Conservation (phyloP, 2,888 invertebrate genomes). For the Drosophila neotestacea region DNA sequence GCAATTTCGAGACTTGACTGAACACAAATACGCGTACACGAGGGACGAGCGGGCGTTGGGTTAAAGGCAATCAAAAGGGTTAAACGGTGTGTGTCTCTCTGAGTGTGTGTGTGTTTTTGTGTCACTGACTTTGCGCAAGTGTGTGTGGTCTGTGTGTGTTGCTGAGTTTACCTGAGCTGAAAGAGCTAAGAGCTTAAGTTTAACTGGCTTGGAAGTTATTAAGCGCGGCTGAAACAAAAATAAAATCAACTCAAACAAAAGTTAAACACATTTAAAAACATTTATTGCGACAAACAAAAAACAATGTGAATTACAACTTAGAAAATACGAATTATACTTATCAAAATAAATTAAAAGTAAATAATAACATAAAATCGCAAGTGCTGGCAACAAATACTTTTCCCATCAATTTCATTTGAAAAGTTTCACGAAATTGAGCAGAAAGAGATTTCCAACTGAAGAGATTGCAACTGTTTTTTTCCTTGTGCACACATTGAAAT, state of each 20-base stretch:
- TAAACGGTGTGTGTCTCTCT: slow-evolving; percentile 8
- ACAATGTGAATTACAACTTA: slow-evolving; percentile 28
- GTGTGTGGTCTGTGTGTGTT: slow-evolving; percentile 13
- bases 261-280: slow-evolving; percentile 24
- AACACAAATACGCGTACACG: slow-evolving; percentile 42
- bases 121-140: slow-evolving; percentile 3
- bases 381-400: slow-evolving; percentile 51
- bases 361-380: slow-evolving; percentile 46
- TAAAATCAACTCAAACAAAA: slow-evolving; percentile 12
- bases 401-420: slow-evolving; percentile 28
- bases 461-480: slow-evolving; percentile 42
- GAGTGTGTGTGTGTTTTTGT: slow-evolving; percentile 4
- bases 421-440: slow-evolving; percentile 20
- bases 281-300: slow-evolving; percentile 52
- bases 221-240: slow-evolving; percentile 53
- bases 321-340: slow-evolving; percentile 26
- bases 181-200: slow-evolving; percentile 54
- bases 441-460: slow-evolving; percentile 39
- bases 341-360: slow-evolving; percentile 44
- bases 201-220: slow-evolving; percentile 77
- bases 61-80: slow-evolving; percentile 12
- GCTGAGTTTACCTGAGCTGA: slow-evolving; percentile 41
- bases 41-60: slow-evolving; percentile 2
- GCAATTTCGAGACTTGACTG: slow-evolving; percentile 65
- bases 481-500: slow-evolving; percentile 49